Base-by-base conservation (phyloP, 2,888 invertebrate species). In the Mycalesis mineus region DNA sequence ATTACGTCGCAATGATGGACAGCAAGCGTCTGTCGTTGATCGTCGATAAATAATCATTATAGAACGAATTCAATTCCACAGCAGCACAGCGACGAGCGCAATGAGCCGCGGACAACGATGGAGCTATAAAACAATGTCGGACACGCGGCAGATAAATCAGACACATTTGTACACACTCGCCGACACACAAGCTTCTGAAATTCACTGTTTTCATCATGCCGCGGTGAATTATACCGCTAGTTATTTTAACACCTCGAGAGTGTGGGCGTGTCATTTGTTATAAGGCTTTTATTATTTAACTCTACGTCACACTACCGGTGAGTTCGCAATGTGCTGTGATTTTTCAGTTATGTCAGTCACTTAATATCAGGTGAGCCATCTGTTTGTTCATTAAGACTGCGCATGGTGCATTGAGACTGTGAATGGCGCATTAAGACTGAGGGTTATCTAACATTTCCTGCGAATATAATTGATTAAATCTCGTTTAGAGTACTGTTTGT, bases 181-280 rank as follows among this genome's bases (percentile, higher is more conserved):
- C 55, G 68, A 65, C 68, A 60, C 55, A 50, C 57, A 55, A 50
- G 56, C 60, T 42, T 65, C 61, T 63, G 61, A 57, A 60, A 63
- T 64, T 66, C 65, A 64, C 59, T 65, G 67, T 65, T 65, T 66
- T 65, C 64, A 65, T 63, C 64, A 62, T 65, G 66, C 63, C 64
- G 44, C 44, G 58, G 59, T 61, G 60, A 64, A 64, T 65, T 66
- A 64, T 59, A 50, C 41, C 58, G 13, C 14, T 47, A 47, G 33
- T 31, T 15, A 47, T 47, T 47, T 33, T 47, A 47, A 47, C 47
- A 47, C 15, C 47, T 33, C 31, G 15, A 22, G 15, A 22, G 22
- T 15, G 15, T 31, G 33, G 14, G 33, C 11, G 31, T 33, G 33
- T 14, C 47, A 31, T 47, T 11, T 36, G 9, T 22, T 22, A 22